Evolutionary conservation across 2,888 invertebrate species (phyloP), one percentile per base, ranked within the genome.

Genomic region (Phalangium opilio): DNA sequence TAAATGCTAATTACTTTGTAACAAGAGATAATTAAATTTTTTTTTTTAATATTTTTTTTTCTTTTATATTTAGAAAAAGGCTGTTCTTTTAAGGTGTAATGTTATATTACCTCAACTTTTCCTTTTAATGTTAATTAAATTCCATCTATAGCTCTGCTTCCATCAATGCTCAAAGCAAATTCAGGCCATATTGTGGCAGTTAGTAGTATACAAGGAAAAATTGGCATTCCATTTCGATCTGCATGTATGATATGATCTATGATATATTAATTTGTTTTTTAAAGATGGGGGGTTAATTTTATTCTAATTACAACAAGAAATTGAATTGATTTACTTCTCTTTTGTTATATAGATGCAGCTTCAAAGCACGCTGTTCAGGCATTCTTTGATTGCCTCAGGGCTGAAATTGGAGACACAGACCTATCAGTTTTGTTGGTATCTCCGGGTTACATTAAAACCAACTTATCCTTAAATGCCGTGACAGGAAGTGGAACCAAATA

Each of bases 341-440:
- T 49, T 51, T 52, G n/a, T 43, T 33, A 50, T 48, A 20, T 54
- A 69, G 68, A 95, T 71, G 76, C 81, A 45, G 90, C 93, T 15
- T 85, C 91, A 0, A 95, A 95, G 66, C 91, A 93, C 72, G 93
- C 93, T 1, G 60, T 90, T 47, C 87, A 95, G 71, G 93, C 91
- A 12, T 93, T 91, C 70, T 81, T 81, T 54, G 96, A 98, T 67
- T 76, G 80, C 33, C 70, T 95, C 39, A 73, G 95, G 58, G 81
- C 90, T 20, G 98, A 98, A 74, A 74, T 91, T 55, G 69, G 76
- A 38, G 72, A 75, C 48, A 71, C 79, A 57, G 81, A 83, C 44
- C 72, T 96, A 38, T 71, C 78, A 61, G 83, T 96, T 3, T 81
- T 83, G n/a, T 77, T 85, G n/a, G 72, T 91, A 14, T 86, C 81